A percentile compares a stretch with the other conserved stretches of the same genome.
phyloP scores from a whole-genome alignment of 2,113 vertebrate genomes.

The Erythrocercus mccallii region DNA sequence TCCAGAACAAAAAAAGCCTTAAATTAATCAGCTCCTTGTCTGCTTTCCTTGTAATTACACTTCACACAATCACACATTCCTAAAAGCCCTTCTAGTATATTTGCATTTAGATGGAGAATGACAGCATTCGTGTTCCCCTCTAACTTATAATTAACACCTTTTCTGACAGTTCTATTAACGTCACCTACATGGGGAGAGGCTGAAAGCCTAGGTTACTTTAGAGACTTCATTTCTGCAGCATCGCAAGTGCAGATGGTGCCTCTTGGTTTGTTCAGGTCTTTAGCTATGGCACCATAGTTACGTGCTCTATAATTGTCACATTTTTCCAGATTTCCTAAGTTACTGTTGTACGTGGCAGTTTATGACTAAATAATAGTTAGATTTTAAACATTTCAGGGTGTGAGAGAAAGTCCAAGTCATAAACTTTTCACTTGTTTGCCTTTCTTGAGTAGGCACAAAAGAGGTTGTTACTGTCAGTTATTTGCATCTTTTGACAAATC shows the following conservation, averaged over 20 bases:
- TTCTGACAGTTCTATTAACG: neutral
- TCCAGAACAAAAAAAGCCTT: conserved; percentile 22
- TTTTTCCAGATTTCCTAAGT: neutral
- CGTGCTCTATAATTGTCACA: neutral
- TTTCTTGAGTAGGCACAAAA: neutral
- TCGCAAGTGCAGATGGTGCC: neutral
- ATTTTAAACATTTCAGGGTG: neutral
- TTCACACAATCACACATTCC: conserved; percentile 2
- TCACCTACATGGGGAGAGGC: neutral
- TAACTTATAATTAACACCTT: conserved; percentile 23
- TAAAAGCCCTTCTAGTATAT: neutral
- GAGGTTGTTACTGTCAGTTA: neutral
- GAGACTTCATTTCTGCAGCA: neutral
- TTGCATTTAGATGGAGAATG: conserved; percentile 33
- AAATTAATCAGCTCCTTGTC: conserved; percentile 11
- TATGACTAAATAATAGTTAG: neutral
- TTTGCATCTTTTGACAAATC: neutral
- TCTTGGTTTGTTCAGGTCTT: neutral
- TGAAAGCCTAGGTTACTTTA: neutral
- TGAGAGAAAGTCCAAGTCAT: neutral
- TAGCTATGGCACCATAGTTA: accelerated
- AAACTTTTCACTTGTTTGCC: neutral
- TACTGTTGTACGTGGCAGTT: neutral
- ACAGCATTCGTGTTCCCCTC: neutral
- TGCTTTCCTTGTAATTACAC: conserved; percentile 37